Evolutionary conservation across 2,113 vertebrate genomes (phyloP), one percentile per base, ranked within the genome.

Genomic region (Psilopsiagon aymara): DNA sequence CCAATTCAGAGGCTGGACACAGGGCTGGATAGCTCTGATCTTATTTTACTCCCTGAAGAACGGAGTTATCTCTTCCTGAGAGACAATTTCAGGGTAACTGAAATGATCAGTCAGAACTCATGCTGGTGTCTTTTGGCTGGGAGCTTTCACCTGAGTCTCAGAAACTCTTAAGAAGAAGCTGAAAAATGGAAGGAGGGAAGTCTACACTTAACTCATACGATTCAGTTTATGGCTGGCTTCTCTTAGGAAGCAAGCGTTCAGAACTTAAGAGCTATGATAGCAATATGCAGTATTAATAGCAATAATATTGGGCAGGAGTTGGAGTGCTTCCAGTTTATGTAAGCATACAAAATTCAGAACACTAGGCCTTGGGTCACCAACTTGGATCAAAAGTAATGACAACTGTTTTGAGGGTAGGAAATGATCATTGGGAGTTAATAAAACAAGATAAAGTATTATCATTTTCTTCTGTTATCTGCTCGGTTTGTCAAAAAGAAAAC

Each of bases 291-390:
- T 70, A 90, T 77, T 67, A 86, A 83, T 37, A 94, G 20, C 57
- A 77, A 63, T 81, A 78, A 78, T 75, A 55, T 7, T 60, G 55
- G 28, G 20, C 47, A 86, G 43, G 11, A 94, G 13, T 7, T 91
- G 77, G 80, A 94, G 35, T 44, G 27, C 44, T 91, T 91, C 69
- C 66, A 86, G 39, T 75, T 82, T 55, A 78, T 10, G 68, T 23
- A 81, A 86, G 43, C 49, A 64, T 35, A 94, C 92, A 75, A 83
- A 68, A 43, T 47, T 81, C 73, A 93, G 73, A 88, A 86, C 49
- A n/a, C 7, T 75, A 37, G 9, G 33, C 71, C 74, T 92, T 62
- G 64, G 82, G 89, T 92, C 88, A 92, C 55, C 71, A 69, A 47
- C 31, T 74, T 33, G 1, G 94, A 95, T 51, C 64, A 63, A 71